These are phyloP conservation scores for Desmophyllum pertusum DNA, from an alignment of 92 coral and sea anemone species.

Conservation along the genomic window DNA sequence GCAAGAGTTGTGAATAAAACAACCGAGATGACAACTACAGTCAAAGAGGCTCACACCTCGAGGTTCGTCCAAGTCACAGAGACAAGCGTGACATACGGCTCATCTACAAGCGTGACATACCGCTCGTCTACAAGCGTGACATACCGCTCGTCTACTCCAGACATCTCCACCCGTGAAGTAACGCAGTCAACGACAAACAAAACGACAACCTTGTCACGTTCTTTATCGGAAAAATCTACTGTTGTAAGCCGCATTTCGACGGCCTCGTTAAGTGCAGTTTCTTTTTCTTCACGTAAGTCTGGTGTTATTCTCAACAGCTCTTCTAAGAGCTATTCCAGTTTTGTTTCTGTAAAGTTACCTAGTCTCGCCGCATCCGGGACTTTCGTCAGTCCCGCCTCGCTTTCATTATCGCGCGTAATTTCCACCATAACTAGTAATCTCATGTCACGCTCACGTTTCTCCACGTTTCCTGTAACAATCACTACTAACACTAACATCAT, in stretches of 20 bases:
- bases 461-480: not conserved
- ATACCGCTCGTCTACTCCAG: not conserved
- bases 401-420: not conserved
- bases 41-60: not conserved
- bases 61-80: not conserved
- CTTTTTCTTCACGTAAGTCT: constrained; percentile 40
- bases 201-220: not conserved
- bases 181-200: not conserved
- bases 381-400: not conserved
- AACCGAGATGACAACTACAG: not conserved
- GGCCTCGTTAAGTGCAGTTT: not conserved
- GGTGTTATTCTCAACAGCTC: constrained; percentile 8
- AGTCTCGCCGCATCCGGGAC: constrained; percentile 6
- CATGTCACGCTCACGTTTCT: constrained; percentile 2
- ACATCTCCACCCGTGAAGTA: not conserved
- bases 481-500: not conserved
- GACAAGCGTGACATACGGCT: not conserved
- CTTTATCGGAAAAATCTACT: not conserved
- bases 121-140: constrained; percentile 1
- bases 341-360: not conserved
- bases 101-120: not conserved
- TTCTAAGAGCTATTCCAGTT: constrained; percentile 4
- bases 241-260: constrained; percentile 23
- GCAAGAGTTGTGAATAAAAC: not conserved
- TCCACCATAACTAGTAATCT: constrained; percentile 10